A percentile compares a stretch with the other conserved stretches of the same genome.
phyloP scores from a whole-genome alignment of 2,797 vertebrate species.

The Melanotaenia boesemani region DNA sequence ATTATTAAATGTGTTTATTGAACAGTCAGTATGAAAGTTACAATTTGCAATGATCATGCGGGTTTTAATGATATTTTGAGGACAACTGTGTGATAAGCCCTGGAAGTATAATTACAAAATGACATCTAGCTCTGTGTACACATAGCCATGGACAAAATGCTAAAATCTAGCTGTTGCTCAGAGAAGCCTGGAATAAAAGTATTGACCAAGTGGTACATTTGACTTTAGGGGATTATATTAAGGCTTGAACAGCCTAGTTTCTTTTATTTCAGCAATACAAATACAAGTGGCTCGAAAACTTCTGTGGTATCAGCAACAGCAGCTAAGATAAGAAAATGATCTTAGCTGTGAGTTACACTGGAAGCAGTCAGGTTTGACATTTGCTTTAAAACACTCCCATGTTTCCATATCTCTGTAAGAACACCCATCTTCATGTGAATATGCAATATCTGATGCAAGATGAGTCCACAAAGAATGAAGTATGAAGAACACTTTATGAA shows the following conservation, averaged over 20 bases:
- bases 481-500: background rate
- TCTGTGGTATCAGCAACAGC: slow-evolving; percentile 32
- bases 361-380: slow-evolving; percentile 1
- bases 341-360: slow-evolving; percentile 12
- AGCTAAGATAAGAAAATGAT: slow-evolving; percentile 36
- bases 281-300: slow-evolving; percentile 25
- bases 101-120: slow-evolving; percentile 18
- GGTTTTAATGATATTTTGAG: background rate
- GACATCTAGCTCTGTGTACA: slow-evolving; percentile 4
- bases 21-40: slow-evolving; percentile 8
- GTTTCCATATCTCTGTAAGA: slow-evolving; percentile 4
- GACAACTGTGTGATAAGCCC: background rate
- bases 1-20: slow-evolving; percentile 12
- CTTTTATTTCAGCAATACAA: slow-evolving; percentile 56
- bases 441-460: background rate
- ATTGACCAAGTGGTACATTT: slow-evolving; percentile 49
- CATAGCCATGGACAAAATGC: slow-evolving; percentile 8
- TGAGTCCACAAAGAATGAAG: background rate
- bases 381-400: slow-evolving; percentile 1
- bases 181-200: slow-evolving; percentile 39
- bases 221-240: slow-evolving; percentile 42
- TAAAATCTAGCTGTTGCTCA: slow-evolving; percentile 23
- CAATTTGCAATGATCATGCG: background rate
- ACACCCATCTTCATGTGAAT: background rate
- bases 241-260: slow-evolving; percentile 61